Evolutionary conservation across 2,797 vertebrate species (phyloP).

Genomic region (Borostomias antarcticus): DNA sequence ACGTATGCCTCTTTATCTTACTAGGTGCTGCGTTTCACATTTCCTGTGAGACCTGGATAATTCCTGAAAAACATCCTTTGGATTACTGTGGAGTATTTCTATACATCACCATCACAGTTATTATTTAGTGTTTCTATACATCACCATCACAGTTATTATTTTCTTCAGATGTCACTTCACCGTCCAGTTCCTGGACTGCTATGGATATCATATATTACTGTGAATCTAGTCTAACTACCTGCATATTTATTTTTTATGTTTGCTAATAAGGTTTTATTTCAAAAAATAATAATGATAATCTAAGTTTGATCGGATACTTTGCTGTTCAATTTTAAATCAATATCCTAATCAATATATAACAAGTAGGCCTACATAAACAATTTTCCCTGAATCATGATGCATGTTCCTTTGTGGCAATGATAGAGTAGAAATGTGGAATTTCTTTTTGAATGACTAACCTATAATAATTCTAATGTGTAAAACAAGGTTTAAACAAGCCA

Average conservation of each 20-base stretch:
- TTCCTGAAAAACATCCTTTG: neutral
- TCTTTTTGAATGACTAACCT: too few species aligned
- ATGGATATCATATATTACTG: neutral
- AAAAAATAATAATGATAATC: neutral
- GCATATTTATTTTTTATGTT: neutral
- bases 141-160: neutral
- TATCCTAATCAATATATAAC: neutral
- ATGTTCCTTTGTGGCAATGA: too few species aligned
- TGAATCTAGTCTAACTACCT: neutral
- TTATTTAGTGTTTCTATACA: neutral
- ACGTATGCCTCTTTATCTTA: constrained; percentile 19
- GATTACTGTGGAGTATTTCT: neutral
- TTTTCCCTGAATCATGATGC: too few species aligned
- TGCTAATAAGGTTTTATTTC: neutral
- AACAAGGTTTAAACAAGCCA: too few species aligned
- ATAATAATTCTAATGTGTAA: too few species aligned
- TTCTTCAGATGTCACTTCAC: neutral
- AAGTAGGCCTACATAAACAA: too few species aligned
- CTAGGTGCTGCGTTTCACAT: constrained; percentile 81
- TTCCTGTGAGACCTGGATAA: constrained; percentile 61
- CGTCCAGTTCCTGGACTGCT: neutral
- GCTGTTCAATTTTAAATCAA: neutral
- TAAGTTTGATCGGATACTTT: neutral
- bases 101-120: neutral
- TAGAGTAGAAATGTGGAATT: too few species aligned